Conservation (phyloP, 1,140 invertebrate species). For the Drosophila erecta region DNA sequence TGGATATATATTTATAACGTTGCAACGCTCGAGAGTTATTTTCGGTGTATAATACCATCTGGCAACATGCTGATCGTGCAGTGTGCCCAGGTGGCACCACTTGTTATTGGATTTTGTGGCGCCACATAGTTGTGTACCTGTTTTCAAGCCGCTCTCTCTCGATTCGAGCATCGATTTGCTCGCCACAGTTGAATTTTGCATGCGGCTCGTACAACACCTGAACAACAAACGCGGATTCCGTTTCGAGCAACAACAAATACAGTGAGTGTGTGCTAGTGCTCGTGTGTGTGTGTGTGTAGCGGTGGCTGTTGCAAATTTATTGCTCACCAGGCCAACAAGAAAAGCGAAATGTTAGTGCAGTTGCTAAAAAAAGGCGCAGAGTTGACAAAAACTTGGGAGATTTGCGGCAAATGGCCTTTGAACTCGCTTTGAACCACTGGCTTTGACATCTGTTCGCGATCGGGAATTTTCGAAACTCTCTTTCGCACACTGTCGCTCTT, state of each 20-base stretch:
- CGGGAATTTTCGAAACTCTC: constrained; percentile 29
- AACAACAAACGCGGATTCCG: constrained; percentile 25
- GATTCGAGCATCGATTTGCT: constrained; percentile 5
- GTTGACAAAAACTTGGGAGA: constrained; percentile 29
- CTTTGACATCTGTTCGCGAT: constrained; percentile 61
- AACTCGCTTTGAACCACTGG: constrained; percentile 49
- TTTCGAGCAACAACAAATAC: constrained; percentile 27
- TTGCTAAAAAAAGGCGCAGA: constrained; percentile 42
- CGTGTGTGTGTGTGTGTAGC: constrained; percentile 7
- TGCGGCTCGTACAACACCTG: constrained; percentile 57
- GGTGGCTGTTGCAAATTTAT: constrained; percentile 20
- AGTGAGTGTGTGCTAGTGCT: constrained; percentile 35
- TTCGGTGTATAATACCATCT: not conserved
- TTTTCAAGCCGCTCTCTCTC: constrained; percentile 18
- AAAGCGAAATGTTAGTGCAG: constrained; percentile 11
- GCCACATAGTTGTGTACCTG: constrained; percentile 22
- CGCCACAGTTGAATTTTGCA: constrained; percentile 60
- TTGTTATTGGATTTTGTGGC: not conserved
- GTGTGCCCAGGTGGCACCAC: not conserved
- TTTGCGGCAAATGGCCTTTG: constrained; percentile 60
- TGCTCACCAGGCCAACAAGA: constrained; percentile 15
- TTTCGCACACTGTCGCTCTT: constrained; percentile 23
- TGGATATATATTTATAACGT: too few relatives aligned
- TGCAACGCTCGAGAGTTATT: not conserved
- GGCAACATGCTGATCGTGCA: constrained; percentile 2